phyloP scores from a whole-genome alignment of 2,113 vertebrate genomes.

The Proterorhinus semilunaris region DNA sequence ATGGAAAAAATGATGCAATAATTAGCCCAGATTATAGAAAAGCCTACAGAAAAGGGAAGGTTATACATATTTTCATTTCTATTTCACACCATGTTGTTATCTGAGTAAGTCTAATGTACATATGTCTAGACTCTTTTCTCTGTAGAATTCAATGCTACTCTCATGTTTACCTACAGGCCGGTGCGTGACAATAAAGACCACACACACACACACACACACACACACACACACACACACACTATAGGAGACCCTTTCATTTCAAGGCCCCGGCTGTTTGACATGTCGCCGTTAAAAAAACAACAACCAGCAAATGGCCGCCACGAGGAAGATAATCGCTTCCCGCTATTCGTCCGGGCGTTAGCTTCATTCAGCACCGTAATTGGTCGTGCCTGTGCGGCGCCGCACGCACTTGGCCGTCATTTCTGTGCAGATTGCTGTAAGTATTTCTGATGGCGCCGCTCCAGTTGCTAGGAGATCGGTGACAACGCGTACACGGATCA shows the following conservation, averaged over 20 bases:
- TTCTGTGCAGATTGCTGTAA: constrained; percentile 8
- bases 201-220: not conserved
- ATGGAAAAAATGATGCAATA: too few species aligned
- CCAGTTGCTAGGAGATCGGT: constrained; percentile 53
- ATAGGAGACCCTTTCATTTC: not conserved
- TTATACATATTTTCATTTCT: too few species aligned
- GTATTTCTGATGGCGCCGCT: constrained; percentile 1
- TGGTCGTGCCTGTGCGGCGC: not conserved
- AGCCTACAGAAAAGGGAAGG: too few species aligned
- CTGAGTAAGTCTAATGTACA: too few species aligned
- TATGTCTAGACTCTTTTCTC: too few species aligned
- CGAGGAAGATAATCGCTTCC: constrained; percentile 4
- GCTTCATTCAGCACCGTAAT: constrained; percentile 6
- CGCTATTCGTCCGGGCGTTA: not conserved
- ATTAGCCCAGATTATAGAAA: too few species aligned
- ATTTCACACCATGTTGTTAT: too few species aligned
- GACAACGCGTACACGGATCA: constrained; percentile 4
- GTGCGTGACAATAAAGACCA: not conserved
- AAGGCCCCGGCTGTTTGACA: not conserved
- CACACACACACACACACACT: not conserved
- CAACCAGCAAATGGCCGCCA: not conserved
- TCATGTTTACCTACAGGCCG: too few species aligned
- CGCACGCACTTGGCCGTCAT: not conserved
- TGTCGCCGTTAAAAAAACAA: not conserved
- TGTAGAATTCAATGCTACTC: too few species aligned